These are phyloP conservation scores for Microcebus jonahi DNA, from an alignment of 2,113 vertebrate genomes.

Conservation along the genomic window DNA sequence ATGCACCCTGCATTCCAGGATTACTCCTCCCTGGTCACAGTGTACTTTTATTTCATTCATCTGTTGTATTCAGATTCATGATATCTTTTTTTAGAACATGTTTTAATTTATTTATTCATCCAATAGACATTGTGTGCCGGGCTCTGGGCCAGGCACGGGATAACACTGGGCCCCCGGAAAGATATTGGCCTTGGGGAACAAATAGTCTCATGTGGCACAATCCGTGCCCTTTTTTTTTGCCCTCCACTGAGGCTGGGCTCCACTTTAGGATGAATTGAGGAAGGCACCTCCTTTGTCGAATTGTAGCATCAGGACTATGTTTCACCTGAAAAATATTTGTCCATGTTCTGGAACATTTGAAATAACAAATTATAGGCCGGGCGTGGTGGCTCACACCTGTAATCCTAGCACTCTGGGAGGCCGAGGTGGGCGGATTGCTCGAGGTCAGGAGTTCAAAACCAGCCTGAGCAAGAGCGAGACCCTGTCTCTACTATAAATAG, in stretches of 20 bases:
- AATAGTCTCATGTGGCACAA: fast-evolving
- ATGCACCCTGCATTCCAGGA: neutral
- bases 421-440: too few species aligned
- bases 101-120: slow-evolving; percentile 12
- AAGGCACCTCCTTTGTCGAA: neutral
- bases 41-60: neutral
- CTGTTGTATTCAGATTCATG: neutral
- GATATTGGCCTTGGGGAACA: neutral
- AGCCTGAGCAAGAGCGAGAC: too few species aligned
- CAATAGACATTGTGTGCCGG: neutral
- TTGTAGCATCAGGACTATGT: neutral
- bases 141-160: neutral
- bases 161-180: neutral
- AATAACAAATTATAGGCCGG: neutral
- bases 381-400: too few species aligned
- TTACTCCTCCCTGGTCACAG: neutral
- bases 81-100: neutral
- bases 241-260: neutral
- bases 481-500: too few species aligned
- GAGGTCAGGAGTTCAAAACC: too few species aligned
- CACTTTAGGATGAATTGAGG: neutral
- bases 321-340: neutral
- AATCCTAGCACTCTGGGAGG: too few species aligned
- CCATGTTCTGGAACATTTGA: slow-evolving; percentile 21
- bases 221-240: neutral